phyloP scores from a whole-genome alignment of 2,888 invertebrate species.

The Psylliodes chrysocephalus region DNA sequence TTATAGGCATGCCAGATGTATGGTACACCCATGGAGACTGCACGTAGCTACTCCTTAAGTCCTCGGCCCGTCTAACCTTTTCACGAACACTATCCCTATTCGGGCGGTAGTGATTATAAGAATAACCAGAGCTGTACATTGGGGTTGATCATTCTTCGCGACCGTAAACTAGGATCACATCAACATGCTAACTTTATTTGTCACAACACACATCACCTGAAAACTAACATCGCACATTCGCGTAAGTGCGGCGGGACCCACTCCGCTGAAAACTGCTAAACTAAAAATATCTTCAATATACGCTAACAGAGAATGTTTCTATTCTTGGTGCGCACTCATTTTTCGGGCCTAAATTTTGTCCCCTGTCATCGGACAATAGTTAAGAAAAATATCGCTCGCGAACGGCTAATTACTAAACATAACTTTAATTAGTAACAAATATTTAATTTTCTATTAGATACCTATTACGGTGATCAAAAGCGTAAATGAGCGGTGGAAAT shows the following conservation, averaged over 20 bases:
- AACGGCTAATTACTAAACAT: not conserved
- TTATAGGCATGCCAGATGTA: slow-evolving; percentile 42
- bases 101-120: slow-evolving; percentile 59
- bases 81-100: slow-evolving; percentile 55
- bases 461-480: too few species aligned
- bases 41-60: slow-evolving; percentile 22
- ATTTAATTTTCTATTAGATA: too few species aligned
- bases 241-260: slow-evolving; percentile 49
- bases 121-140: slow-evolving; percentile 56
- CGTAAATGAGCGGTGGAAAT: too few species aligned
- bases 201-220: slow-evolving; percentile 35
- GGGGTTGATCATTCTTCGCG: slow-evolving; percentile 34
- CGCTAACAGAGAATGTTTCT: slow-evolving; percentile 51
- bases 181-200: slow-evolving; percentile 20
- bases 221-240: slow-evolving; percentile 31
- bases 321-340: slow-evolving; percentile 49
- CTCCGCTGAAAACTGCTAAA: slow-evolving; percentile 75
- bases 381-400: not conserved
- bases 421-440: too few species aligned
- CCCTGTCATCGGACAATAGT: slow-evolving; percentile 9
- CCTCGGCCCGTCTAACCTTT: slow-evolving; percentile 39
- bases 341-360: slow-evolving; percentile 39
- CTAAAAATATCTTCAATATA: slow-evolving; percentile 70
- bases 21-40: slow-evolving; percentile 39
- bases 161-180: slow-evolving; percentile 4